Percentiles rank a stretch among this genome's conserved stretches.
Evolutionary conservation across 2,797 vertebrate species (phyloP).

Genomic region (Chromobotia macracanthus): DNA sequence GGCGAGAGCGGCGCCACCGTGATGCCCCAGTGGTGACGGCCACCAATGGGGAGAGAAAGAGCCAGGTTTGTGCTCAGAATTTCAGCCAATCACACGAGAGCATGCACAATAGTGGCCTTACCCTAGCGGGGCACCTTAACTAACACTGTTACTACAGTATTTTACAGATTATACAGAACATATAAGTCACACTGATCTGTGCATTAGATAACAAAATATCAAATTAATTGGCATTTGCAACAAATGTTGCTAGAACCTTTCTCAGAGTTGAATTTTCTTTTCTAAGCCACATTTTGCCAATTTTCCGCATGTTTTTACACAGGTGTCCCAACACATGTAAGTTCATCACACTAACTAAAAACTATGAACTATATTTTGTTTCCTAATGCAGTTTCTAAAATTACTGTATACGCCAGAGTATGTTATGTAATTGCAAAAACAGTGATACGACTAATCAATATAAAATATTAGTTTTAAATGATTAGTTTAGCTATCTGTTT

Average conservation of each 20-base stretch:
- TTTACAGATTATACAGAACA: neutral
- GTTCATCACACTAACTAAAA: neutral
- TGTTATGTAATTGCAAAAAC: neutral
- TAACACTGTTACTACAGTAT: neutral
- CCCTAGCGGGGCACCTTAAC: neutral
- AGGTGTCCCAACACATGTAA: too few species aligned
- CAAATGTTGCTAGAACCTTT: neutral
- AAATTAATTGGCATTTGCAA: neutral
- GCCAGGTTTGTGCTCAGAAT: slow-evolving; percentile 85
- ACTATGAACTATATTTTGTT: neutral
- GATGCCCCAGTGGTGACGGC: slow-evolving; percentile 75
- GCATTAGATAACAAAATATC: too few species aligned
- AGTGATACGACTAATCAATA: neutral
- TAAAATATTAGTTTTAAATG: neutral
- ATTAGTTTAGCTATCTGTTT: neutral
- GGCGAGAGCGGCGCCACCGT: slow-evolving; percentile 82
- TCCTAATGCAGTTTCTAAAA: neutral
- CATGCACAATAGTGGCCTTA: neutral
- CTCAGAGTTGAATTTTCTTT: too few species aligned
- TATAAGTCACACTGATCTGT: too few species aligned
- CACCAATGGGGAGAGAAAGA: slow-evolving; percentile 83
- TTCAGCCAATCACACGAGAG: slow-evolving; percentile 34
- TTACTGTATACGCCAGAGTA: neutral
- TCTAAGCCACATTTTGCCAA: too few species aligned
- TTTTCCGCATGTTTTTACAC: neutral